Conservation (phyloP, 2,797 vertebrate genomes). For the Psittacula echo region DNA sequence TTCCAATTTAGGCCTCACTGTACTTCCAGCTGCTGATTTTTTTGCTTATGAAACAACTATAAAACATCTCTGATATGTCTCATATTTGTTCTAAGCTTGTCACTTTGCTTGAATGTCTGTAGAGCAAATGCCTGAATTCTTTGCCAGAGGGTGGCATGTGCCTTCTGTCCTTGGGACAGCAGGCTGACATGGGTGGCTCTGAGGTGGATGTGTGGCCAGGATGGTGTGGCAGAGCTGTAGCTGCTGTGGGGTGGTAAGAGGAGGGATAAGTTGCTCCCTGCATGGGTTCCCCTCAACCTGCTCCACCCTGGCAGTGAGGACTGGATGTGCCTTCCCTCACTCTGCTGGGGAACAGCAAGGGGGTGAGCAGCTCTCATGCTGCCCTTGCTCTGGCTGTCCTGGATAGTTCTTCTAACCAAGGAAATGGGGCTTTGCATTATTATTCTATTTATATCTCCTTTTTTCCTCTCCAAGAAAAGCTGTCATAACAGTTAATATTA, state of each 20-base stretch:
- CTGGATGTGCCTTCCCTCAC: not conserved
- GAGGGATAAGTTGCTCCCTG: not conserved
- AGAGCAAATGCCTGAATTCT: not conserved
- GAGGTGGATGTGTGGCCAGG: not conserved
- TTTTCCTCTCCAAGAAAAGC: not conserved
- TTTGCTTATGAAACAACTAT: not conserved
- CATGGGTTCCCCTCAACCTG: not conserved
- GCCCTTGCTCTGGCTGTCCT: not conserved
- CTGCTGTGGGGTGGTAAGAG: not conserved
- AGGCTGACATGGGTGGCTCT: not conserved
- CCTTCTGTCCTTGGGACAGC: not conserved
- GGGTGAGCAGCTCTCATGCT: rapidly evolving
- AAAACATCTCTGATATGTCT: not conserved
- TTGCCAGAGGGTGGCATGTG: not conserved
- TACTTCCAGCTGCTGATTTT: not conserved
- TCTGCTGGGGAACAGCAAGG: not conserved
- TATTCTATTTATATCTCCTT: not conserved
- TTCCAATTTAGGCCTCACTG: not conserved
- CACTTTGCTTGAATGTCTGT: not conserved
- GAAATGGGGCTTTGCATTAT: not conserved
- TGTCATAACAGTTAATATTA: not conserved
- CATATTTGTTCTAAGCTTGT: not conserved
- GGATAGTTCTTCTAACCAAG: not conserved
- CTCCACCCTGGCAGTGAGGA: rapidly evolving
- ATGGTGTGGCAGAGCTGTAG: not conserved